Conservation (phyloP, 2,113 vertebrate species). For the Harpagus bidentatus region DNA sequence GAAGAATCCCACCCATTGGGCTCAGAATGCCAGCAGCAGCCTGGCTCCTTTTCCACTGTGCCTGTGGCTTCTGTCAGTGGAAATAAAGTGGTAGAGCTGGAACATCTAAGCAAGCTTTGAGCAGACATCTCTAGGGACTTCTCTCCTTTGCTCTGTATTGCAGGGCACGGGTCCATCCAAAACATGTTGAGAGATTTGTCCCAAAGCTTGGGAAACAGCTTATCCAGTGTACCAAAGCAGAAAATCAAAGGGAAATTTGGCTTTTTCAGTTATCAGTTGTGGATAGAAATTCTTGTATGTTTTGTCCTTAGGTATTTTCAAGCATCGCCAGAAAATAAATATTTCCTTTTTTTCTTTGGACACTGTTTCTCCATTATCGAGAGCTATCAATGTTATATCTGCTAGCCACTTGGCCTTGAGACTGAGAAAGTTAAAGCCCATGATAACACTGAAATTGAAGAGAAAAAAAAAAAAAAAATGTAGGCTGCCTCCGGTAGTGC, state of each 20-base stretch:
- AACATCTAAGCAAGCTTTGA: not conserved
- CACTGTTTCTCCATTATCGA: not conserved
- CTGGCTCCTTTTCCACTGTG: not conserved
- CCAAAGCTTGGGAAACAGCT: not conserved
- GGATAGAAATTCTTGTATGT: not conserved
- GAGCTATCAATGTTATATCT: constrained; percentile 13
- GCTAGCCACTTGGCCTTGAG: not conserved
- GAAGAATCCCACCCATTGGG: not conserved
- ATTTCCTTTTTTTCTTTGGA: not conserved
- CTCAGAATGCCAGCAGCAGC: not conserved
- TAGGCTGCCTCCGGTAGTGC: not conserved
- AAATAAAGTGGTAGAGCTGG: not conserved
- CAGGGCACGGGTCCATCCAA: not conserved
- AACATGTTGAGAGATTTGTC: not conserved
- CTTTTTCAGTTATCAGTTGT: not conserved
- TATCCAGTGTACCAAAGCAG: not conserved
- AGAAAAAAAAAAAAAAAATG: not conserved
- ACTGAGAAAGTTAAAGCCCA: not conserved
- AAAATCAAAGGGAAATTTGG: not conserved
- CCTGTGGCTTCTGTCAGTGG: not conserved
- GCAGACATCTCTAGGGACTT: not conserved
- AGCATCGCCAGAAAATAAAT: not conserved
- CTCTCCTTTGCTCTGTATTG: not conserved
- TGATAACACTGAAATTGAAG: not conserved
- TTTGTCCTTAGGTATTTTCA: not conserved